Conservation (phyloP, 2,888 invertebrate genomes). For the Rhingia rostrata region DNA sequence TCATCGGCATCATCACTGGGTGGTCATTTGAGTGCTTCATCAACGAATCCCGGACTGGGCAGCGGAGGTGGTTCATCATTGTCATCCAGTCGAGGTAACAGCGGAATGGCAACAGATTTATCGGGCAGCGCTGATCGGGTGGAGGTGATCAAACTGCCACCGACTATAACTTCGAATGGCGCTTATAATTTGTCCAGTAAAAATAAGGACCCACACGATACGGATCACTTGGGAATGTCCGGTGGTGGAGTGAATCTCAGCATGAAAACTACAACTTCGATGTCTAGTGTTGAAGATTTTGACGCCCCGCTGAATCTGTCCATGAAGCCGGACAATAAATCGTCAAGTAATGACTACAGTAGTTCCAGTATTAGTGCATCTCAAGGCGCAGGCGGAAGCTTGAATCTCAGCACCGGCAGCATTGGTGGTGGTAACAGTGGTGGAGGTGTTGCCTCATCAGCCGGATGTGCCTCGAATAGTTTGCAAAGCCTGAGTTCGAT, state of each 20-base stretch:
- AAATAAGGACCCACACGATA: constrained; percentile 80
- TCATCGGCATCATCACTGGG: constrained; percentile 71
- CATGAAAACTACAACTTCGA: constrained; percentile 81
- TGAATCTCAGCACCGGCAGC: constrained; percentile 58
- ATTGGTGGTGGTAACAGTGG: constrained; percentile 36
- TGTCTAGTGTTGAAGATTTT: constrained; percentile 84
- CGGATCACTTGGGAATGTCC: constrained; percentile 77
- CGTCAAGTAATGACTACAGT: constrained; percentile 76
- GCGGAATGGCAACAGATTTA: constrained; percentile 77
- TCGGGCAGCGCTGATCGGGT: constrained; percentile 85
- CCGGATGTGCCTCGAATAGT: constrained; percentile 79
- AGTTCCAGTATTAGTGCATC: constrained; percentile 44
- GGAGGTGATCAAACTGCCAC: constrained; percentile 92
- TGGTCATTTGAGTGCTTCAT: constrained; percentile 73
- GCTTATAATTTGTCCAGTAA: constrained; percentile 82
- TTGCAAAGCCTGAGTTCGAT: constrained; percentile 82
- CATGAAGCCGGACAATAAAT: constrained; percentile 86
- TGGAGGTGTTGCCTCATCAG: constrained; percentile 46
- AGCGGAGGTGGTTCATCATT: constrained; percentile 48
- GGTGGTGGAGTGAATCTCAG: constrained; percentile 81
- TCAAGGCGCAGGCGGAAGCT: constrained; percentile 44
- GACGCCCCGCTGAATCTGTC: constrained; percentile 93
- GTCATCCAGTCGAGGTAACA: constrained; percentile 74
- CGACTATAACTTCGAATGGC: constrained; percentile 86
- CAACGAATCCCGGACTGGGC: constrained; percentile 65